Evolutionary conservation across 1,140 invertebrate genomes (phyloP), one percentile per base, ranked within the genome.

Genomic region (Drosophila prosaltans): DNA sequence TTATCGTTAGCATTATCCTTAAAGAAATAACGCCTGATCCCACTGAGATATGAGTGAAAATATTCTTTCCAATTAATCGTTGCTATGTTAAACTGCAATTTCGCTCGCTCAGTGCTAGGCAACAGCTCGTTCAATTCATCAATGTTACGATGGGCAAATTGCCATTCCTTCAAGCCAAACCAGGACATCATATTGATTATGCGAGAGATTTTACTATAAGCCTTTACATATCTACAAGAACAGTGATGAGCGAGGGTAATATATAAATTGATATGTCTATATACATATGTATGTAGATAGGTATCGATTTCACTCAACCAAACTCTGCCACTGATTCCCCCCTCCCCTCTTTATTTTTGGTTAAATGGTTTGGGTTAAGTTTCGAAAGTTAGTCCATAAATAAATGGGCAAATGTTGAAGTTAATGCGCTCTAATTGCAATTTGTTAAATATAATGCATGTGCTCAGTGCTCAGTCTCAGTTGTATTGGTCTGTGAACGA

Each of bases 31-130:
- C 92, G 90, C 64, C 94, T 92, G 57, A 94, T 89, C 65, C 94
- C 95, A 36, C 92, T 92, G 80, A 94, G 93, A 81, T 94, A 95
- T 28, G 92, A 92, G 9, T 91, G 80, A 59, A 95, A 92, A 90
- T 94, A 95, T 74, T 93, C 92, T 3, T 86, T 80, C 95, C 95
- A 96, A 81, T 94, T 92, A 58, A 96, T 92, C 59, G 92, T 90
- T 55, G 91, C 84, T 11, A 95, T 85, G 80, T 94, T 93, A 77
- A 92, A 92, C 79, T 90, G 81, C 71, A 92, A 74, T 72, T 80
- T 60, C 43, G 74, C 67, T 45, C 83, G 80, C 71, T 92, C 91
- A 41, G 63, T 73, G 6, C 24, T 16, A 10, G 77, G 77, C 62
- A 92, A 62, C 74, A 83, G 59, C 9, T 65, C 78, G 78, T 92